These are phyloP conservation scores for Drosophila grimshawi DNA, from an alignment of 1,140 invertebrate species.

Conservation along the genomic window DNA sequence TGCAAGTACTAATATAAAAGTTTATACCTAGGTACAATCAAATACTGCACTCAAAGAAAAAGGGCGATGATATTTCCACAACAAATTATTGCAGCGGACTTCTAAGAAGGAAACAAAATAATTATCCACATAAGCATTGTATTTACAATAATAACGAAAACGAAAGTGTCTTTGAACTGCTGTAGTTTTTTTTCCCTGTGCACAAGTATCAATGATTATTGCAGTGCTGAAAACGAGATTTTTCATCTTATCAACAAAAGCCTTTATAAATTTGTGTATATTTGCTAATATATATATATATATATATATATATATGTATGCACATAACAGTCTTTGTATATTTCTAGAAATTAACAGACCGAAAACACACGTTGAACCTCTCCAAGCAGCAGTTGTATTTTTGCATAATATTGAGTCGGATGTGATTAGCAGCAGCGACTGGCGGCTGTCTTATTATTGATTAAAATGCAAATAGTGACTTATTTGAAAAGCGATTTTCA, in stretches of 20 bases:
- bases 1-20: background rate
- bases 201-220: conserved; percentile 6
- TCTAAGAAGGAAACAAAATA: no score
- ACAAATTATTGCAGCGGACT: no score
- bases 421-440: background rate
- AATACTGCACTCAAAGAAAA: no score
- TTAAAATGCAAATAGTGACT: background rate
- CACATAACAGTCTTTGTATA: background rate
- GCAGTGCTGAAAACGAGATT: conserved; percentile 16
- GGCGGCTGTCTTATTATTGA: background rate
- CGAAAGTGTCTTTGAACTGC: no score
- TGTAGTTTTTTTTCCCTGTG: background rate
- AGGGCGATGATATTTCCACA: no score
- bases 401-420: background rate
- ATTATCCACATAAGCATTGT: no score
- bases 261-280: background rate
- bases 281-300: background rate
- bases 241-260: conserved; percentile 9
- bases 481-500: background rate
- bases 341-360: conserved; percentile 10
- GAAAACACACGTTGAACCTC: background rate
- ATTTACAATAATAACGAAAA: no score
- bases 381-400: background rate
- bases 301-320: background rate
- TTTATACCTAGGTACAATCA: no score